These are phyloP conservation scores for Atrichornis clamosus DNA, from an alignment of 2,113 vertebrate genomes.

Conservation along the genomic window DNA sequence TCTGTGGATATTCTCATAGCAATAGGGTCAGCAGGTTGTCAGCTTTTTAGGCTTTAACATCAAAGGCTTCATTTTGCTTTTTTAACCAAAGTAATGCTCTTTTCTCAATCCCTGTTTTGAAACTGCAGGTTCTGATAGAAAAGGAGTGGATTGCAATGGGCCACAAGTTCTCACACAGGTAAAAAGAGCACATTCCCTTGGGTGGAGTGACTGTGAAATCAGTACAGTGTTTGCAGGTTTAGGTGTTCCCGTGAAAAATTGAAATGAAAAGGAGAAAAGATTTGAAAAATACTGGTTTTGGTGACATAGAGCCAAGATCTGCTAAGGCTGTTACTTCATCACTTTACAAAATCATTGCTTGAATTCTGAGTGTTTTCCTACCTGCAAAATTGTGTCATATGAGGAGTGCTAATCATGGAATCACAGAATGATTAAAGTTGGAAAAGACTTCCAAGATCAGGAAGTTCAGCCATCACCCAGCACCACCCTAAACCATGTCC, in stretches of 20 bases:
- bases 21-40: not conserved
- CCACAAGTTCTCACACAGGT: conserved; percentile 82
- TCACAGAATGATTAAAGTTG: not conserved
- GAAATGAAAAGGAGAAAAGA: not conserved
- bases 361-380: not conserved
- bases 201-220: not conserved
- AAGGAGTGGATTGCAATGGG: conserved; percentile 83
- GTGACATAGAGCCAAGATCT: not conserved
- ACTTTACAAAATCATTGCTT: not conserved
- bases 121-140: conserved; percentile 75
- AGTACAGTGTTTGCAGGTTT: not conserved
- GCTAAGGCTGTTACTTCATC: not conserved
- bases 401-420: not conserved
- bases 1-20: not conserved
- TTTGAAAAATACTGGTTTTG: not conserved
- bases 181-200: not conserved
- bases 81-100: not conserved
- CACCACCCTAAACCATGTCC: not conserved
- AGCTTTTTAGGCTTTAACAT: not conserved
- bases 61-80: not conserved
- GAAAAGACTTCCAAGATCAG: not conserved
- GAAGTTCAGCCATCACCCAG: accelerated
- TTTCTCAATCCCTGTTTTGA: not conserved
- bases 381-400: not conserved
- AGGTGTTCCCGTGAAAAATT: not conserved